Evolutionary conservation across 2,888 invertebrate species (phyloP).

Genomic region (Sminthurinus aureus): DNA sequence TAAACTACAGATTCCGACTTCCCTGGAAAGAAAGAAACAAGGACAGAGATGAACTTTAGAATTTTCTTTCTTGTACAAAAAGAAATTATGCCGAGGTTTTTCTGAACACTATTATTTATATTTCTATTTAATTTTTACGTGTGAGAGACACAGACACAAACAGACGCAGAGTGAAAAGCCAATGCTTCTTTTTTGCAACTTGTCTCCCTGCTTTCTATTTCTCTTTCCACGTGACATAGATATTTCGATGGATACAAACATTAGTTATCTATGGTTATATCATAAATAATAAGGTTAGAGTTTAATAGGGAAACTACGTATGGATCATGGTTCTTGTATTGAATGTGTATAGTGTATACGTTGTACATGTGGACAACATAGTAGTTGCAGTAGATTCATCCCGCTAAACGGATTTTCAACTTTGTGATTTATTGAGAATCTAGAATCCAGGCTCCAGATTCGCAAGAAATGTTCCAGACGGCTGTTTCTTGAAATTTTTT

Average conservation of each 20-base stretch:
- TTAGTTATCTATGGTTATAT: too few relatives aligned
- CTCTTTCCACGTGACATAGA: not conserved
- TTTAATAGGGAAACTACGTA: too few relatives aligned
- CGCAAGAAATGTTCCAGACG: not conserved
- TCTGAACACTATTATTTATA: not conserved
- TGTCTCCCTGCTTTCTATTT: not conserved
- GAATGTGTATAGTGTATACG: not conserved
- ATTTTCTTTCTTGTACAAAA: too few relatives aligned
- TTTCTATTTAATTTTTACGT: not conserved
- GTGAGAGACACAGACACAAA: too few relatives aligned
- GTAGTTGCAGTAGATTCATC: not conserved
- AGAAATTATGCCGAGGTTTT: not conserved
- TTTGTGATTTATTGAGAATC: conserved; percentile 15
- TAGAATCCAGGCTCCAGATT: too few relatives aligned
- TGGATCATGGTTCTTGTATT: too few relatives aligned
- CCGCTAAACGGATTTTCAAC: not conserved
- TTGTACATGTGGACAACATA: too few relatives aligned
- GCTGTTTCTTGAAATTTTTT: not conserved
- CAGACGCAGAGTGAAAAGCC: too few relatives aligned
- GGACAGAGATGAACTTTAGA: not conserved
- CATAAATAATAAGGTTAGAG: too few relatives aligned
- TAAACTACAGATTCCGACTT: not conserved
- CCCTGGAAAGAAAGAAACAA: not conserved
- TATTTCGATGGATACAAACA: too few relatives aligned
- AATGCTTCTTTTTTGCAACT: too few relatives aligned